Evolutionary conservation across 1,140 invertebrate genomes (phyloP).

Genomic region (Polypedilum pembai): DNA sequence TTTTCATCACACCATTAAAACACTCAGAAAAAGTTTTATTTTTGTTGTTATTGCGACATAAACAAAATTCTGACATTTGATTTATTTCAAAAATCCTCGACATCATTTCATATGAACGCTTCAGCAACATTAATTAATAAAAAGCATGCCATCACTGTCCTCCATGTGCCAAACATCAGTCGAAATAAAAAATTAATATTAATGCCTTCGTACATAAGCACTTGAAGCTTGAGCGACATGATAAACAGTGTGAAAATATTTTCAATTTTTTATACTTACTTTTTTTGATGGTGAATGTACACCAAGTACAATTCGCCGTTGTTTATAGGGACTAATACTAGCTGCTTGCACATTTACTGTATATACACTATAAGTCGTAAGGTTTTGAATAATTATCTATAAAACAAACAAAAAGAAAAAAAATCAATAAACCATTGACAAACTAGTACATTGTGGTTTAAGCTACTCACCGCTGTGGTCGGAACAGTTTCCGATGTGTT

Average conservation of each 20-base stretch:
- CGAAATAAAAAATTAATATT: conserved; percentile 23
- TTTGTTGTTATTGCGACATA: too few species aligned
- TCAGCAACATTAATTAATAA: conserved; percentile 20
- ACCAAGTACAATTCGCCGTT: conserved; percentile 56
- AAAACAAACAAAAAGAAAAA: not conserved
- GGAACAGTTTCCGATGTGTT: conserved; percentile 51
- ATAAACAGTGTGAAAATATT: too few species aligned
- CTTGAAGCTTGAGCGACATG: not conserved
- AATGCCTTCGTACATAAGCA: conserved; percentile 2
- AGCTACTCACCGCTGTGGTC: conserved; percentile 51
- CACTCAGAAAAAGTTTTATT: too few species aligned
- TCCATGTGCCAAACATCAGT: conserved; percentile 29
- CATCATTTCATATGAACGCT: not conserved
- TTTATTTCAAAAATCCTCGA: conserved; percentile 22
- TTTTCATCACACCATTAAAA: too few species aligned
- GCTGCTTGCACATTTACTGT: conserved; percentile 65
- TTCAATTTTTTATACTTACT: conserved; percentile 43
- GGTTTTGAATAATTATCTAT: conserved; percentile 63
- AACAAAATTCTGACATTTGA: not conserved
- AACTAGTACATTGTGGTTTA: not conserved
- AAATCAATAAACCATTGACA: not conserved
- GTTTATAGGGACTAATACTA: conserved; percentile 58
- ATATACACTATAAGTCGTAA: conserved; percentile 66
- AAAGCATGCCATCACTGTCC: conserved; percentile 27
- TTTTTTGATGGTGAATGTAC: conserved; percentile 55